These are phyloP conservation scores for Zosterops hypoxanthus DNA, from an alignment of 2,113 vertebrate genomes.

Conservation along the genomic window DNA sequence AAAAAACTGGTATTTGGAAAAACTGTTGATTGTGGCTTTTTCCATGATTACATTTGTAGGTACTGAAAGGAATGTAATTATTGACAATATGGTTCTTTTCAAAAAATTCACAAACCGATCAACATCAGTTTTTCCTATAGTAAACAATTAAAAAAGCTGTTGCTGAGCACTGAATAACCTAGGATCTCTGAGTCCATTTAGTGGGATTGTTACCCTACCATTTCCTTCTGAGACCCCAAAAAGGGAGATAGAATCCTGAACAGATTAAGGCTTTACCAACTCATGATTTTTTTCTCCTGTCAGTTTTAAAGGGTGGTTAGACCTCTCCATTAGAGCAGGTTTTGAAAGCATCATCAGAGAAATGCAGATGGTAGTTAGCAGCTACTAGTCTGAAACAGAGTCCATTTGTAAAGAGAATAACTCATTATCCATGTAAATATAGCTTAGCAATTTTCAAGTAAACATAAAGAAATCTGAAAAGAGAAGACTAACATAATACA, in stretches of 20 bases:
- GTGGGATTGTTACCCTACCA: neutral
- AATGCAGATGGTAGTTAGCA: neutral
- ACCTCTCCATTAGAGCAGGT: neutral
- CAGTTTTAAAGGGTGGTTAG: neutral
- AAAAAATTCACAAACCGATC: neutral
- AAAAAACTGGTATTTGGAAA: neutral
- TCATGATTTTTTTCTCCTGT: neutral
- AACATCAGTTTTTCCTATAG: neutral
- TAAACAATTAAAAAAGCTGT: neutral
- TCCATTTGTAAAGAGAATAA: neutral
- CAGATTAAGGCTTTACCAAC: neutral
- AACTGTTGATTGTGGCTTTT: neutral
- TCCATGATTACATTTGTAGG: neutral
- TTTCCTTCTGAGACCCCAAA: neutral
- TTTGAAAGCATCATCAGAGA: neutral
- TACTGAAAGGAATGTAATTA: neutral
- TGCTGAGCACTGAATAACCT: neutral
- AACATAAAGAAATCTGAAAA: constrained; percentile 5
- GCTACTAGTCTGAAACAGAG: neutral
- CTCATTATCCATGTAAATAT: neutral
- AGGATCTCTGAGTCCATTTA: neutral
- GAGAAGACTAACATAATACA: neutral
- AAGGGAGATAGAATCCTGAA: neutral
- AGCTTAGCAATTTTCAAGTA: neutral
- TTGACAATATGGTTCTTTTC: neutral